Evolutionary conservation across 37 sponge, comb jelly and placozoan genomes (phyloP), one percentile per base, ranked within the genome.

Genomic region (Axinella damicornis): DNA sequence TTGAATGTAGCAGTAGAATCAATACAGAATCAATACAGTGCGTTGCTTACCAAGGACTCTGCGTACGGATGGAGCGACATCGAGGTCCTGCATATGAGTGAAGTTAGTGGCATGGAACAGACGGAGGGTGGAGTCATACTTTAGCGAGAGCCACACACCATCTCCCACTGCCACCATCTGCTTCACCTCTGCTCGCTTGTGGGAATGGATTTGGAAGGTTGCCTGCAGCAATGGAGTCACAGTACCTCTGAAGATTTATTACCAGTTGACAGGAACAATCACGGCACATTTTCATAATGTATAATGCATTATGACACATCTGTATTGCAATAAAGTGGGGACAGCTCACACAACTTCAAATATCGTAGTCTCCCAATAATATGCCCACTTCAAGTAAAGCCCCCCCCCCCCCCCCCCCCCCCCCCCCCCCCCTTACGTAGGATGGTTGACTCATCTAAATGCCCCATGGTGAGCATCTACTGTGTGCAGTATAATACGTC

Each of bases 101-200:
- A 85, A 91, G 63, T 94, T 58, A 37, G 87, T 71, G 14, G 92
- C 85, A 65, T 93, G 84, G 84, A 88, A 96, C 56, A 96, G 80
- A 11, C 94, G 77, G 16, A 96, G 74, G 24, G 86, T 93, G 61
- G 92, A 87, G 78, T 94, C 94, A 25, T 78, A 68, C 64, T 86
- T 87, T 61, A 96, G 86, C 53, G 89, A 74, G 5, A 96, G 77
- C 97, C 97, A 96, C 39, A 96, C 97, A 28, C 97, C 97, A 52
- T 96, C 92, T 17, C 97, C 94, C 40, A 89, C 83, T 5, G 74
- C 21, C 16, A 91, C 65, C 76, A 96, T 83, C 35, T 77, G 73
- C n/a, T 57, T 74, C 4, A 96, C 91, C 46, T 85, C 87, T 35
- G 90, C 87, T 4, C 40, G 65, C 65, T 82, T 88, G 20, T 65